Percentiles rank a stretch among this genome's conserved stretches.
Evolutionary conservation across 2,797 vertebrate genomes (phyloP).

Genomic region (Nyctalus aviator): DNA sequence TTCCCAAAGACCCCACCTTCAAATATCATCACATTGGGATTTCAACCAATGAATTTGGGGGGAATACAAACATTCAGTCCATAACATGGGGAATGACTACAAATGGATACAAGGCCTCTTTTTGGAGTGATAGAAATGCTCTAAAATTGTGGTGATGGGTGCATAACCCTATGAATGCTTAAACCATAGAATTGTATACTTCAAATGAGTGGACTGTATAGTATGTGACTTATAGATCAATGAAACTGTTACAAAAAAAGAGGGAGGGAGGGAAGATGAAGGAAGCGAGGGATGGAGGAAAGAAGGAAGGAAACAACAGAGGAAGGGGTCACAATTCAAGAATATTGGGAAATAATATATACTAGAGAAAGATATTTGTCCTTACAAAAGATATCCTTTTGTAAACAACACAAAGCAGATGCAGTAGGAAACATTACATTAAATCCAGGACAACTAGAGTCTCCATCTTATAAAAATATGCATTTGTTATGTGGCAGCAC

Average conservation of each 20-base stretch:
- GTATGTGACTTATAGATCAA: not conserved
- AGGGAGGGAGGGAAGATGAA: not conserved
- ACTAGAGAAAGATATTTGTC: not conserved
- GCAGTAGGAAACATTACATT: not conserved
- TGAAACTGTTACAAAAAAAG: not conserved
- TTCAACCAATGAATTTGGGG: not conserved
- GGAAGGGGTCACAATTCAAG: not conserved
- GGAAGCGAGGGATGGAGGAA: rapidly evolving
- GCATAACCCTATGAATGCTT: not conserved
- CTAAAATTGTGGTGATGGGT: not conserved
- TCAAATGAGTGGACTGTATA: not conserved
- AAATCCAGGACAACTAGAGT: not conserved
- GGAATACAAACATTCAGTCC: not conserved
- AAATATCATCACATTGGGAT: not conserved
- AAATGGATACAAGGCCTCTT: not conserved
- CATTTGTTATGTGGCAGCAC: not conserved
- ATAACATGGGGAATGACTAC: not conserved
- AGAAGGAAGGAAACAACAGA: too few relatives aligned
- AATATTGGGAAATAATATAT: not conserved
- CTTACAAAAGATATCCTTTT: not conserved
- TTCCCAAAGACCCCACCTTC: not conserved
- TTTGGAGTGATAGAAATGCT: not conserved
- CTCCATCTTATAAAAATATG: not conserved
- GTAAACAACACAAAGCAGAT: not conserved
- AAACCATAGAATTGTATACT: not conserved